These are phyloP conservation scores for Amphiprion percula DNA, from an alignment of 2,113 vertebrate genomes.

Conservation along the genomic window DNA sequence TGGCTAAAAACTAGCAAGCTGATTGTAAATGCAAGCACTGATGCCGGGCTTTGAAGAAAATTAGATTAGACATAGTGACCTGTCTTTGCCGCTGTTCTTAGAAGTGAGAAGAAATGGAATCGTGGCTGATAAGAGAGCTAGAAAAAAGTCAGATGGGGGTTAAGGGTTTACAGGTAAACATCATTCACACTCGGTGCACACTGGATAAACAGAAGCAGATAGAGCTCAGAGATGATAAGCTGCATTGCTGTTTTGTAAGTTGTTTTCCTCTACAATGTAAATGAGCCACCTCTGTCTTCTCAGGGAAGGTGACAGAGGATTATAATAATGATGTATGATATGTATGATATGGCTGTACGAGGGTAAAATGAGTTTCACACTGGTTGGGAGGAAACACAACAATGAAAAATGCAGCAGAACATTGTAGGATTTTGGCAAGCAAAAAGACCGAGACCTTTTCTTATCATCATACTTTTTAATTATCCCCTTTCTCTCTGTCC, in stretches of 20 bases:
- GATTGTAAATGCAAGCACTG: conserved; percentile 46
- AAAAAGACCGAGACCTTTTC: background rate
- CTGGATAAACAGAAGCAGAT: conserved; percentile 27
- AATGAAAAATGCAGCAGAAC: conserved; percentile 10
- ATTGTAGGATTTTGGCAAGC: background rate
- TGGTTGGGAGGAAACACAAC: conserved; percentile 7
- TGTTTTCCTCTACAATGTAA: conserved; percentile 32
- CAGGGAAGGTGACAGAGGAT: conserved; percentile 45
- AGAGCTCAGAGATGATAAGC: conserved; percentile 32
- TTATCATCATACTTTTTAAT: background rate
- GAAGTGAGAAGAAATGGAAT: conserved; percentile 15
- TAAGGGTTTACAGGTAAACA: conserved; percentile 29
- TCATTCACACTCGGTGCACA: conserved; percentile 12
- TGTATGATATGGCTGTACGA: conserved; percentile 5
- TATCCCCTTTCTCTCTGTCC: conserved; percentile 5
- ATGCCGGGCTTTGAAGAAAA: conserved; percentile 38
- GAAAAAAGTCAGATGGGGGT: conserved; percentile 8
- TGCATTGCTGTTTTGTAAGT: conserved; percentile 1
- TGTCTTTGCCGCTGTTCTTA: background rate
- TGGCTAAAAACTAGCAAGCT: background rate
- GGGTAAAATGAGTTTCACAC: conserved; percentile 13
- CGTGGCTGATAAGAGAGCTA: conserved; percentile 12
- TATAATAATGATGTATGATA: conserved; percentile 28
- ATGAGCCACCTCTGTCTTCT: conserved; percentile 45
- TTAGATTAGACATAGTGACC: conserved; percentile 10